A percentile compares a stretch with the other conserved stretches of the same genome.
Conservation (phyloP, 2,113 vertebrate species). For the Rhynchomys soricoides region DNA sequence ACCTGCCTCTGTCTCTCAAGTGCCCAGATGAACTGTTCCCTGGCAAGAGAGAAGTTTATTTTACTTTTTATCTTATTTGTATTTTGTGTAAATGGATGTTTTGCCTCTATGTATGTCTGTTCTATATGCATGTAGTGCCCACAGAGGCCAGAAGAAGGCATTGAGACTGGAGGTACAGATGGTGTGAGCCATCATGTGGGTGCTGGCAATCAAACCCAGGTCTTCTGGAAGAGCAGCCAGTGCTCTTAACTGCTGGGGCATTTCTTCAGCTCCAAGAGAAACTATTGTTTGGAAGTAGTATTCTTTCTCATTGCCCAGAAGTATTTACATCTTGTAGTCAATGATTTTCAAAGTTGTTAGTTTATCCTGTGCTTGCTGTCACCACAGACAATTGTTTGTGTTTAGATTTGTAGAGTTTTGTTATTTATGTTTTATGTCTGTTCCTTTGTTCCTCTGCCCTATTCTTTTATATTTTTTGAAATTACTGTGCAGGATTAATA, state of each 20-base stretch:
- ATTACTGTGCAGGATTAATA: constrained; percentile 34
- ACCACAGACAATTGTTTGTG: background rate
- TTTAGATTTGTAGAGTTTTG: background rate
- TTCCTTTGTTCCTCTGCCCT: background rate
- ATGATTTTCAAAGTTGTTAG: constrained; percentile 7
- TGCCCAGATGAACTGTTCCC: background rate
- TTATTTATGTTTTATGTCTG: background rate
- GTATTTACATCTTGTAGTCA: background rate
- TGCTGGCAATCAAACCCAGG: background rate
- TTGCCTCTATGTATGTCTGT: background rate
- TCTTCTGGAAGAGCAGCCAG: background rate
- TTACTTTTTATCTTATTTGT: background rate
- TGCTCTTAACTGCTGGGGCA: background rate
- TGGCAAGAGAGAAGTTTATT: background rate
- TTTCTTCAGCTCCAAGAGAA: background rate
- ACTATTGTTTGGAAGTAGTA: background rate
- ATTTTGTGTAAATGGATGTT: background rate
- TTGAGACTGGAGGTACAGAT: background rate
- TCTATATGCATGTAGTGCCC: background rate
- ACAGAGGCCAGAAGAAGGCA: background rate
- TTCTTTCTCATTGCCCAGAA: background rate
- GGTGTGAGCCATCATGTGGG: background rate
- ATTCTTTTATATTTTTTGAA: background rate
- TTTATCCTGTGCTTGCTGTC: constrained; percentile 25
- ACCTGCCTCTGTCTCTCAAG: background rate